Base-by-base conservation (phyloP, 2,888 invertebrate genomes). In the Hypomecis punctinalis region DNA sequence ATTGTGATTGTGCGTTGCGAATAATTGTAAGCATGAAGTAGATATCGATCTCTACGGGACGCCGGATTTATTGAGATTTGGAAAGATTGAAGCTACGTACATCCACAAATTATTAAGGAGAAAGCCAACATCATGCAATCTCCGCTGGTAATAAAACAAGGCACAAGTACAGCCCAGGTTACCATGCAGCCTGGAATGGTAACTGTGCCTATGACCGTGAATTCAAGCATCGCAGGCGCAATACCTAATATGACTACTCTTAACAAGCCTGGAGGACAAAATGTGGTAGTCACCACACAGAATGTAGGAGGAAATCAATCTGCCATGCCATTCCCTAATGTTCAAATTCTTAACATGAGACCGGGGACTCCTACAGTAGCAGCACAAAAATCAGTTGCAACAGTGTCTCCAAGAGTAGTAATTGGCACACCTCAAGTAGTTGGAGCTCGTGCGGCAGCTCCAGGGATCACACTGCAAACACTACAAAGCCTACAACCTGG, bases 311-410 rank as follows among this genome's bases (percentile, higher is more conserved):
- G 94, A 75, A 93, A 90, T 66, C 95, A 96, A 76, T 94, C 95
- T 75, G 93, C 94, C 5, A 93, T 94, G 66, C 89, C 94, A 0
- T 71, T 96, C 73, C 96, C 96, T 63, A 97, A 96, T 90, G 96
- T 98, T 80, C 97, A 97, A 90, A 97, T 98, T 83, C 94, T 97
- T 76, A 97, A 97, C 88, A 96, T 97, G 94, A 94, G 97, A 76
- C 96, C 96, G 58, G 95, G 95, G 68, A 94, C 95, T 68, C 96
- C 96, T 54, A 78, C 81, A 42, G 94, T 95, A 76, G 94, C 95
- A 69, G 95, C 95, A 64, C 96, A 96, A 85, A 97, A 97, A 89
- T 95, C 95, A 69, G 95, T 97, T 70, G 95, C 96, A 63, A 95
- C 95, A 66, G 96, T 97, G 69, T 95, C 97, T 66, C 96, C 97